These are phyloP conservation scores for Rhyacophila brunnea DNA, from an alignment of 1,140 invertebrate genomes.

Conservation along the genomic window DNA sequence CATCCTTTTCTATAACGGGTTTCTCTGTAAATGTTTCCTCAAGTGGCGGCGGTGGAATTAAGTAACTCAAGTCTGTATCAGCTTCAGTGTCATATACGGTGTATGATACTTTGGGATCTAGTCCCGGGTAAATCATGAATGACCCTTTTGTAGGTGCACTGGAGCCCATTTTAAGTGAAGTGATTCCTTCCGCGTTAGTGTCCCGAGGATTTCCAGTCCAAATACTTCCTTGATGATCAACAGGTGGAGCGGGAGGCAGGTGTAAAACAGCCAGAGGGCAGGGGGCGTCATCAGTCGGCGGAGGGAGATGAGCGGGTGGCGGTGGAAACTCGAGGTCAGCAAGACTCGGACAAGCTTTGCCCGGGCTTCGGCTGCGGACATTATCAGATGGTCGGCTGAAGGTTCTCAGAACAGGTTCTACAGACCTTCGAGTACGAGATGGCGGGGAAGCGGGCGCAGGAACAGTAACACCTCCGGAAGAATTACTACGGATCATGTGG, in stretches of 20 bases:
- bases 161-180: too few species aligned
- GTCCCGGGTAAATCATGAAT: too few species aligned
- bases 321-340: conserved; percentile 85
- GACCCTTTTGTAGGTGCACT: too few species aligned
- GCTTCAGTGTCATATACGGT: too few species aligned
- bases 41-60: too few species aligned
- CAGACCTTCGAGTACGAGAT: conserved; percentile 51
- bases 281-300: conserved; percentile 66
- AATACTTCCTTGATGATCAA: conserved; percentile 1
- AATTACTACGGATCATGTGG: conserved; percentile 83
- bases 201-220: neutral
- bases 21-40: too few species aligned
- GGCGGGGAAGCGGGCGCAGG: conserved; percentile 59
- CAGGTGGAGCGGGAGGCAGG: conserved; percentile 34
- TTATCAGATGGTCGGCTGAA: conserved; percentile 42
- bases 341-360: conserved; percentile 59
- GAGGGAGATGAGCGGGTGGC: conserved; percentile 75
- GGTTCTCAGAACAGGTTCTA: conserved; percentile 50
- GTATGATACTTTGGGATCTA: too few species aligned
- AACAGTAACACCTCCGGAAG: conserved; percentile 72
- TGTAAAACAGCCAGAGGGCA: conserved; percentile 48
- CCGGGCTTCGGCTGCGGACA: conserved; percentile 47
- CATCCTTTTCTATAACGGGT: neutral
- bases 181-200: too few species aligned
- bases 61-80: too few species aligned